These are phyloP conservation scores for Pseudochirops cupreus DNA, from an alignment of 2,797 vertebrate species.

Conservation along the genomic window DNA sequence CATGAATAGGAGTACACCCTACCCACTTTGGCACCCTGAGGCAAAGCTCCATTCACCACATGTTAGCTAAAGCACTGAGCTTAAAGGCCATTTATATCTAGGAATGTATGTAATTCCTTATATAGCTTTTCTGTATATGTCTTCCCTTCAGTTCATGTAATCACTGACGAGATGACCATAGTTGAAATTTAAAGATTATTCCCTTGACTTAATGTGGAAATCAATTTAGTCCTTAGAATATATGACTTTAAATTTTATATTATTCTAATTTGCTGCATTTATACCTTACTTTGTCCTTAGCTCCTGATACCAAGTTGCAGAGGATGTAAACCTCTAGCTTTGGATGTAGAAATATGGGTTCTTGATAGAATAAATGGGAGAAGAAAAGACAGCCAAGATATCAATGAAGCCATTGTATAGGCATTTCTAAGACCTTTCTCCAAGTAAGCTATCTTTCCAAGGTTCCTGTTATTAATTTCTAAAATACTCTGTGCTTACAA, in stretches of 20 bases:
- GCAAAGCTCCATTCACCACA: not conserved
- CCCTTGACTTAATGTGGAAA: conserved; percentile 19
- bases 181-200: conserved; percentile 17
- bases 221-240: not conserved
- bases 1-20: not conserved
- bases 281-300: not conserved
- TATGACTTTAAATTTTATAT: not conserved
- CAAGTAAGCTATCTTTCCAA: conserved; percentile 62
- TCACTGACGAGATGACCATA: not conserved
- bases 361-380: not conserved
- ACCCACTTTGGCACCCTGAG: not conserved
- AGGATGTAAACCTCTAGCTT: accelerated
- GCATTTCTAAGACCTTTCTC: conserved; percentile 63
- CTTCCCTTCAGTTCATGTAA: not conserved
- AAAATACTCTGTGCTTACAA: conserved; percentile 66
- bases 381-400: not conserved
- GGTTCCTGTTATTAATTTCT: conserved; percentile 66
- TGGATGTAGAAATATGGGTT: not conserved
- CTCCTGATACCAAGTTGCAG: not conserved
- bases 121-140: not conserved
- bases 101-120: not conserved
- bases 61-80: not conserved
- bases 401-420: not conserved
- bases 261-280: not conserved
- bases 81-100: not conserved